These are phyloP conservation scores for Cladorhizidae sp. DNA, from an alignment of 37 sponge, comb jelly and placozoan genomes.

Conservation along the genomic window DNA sequence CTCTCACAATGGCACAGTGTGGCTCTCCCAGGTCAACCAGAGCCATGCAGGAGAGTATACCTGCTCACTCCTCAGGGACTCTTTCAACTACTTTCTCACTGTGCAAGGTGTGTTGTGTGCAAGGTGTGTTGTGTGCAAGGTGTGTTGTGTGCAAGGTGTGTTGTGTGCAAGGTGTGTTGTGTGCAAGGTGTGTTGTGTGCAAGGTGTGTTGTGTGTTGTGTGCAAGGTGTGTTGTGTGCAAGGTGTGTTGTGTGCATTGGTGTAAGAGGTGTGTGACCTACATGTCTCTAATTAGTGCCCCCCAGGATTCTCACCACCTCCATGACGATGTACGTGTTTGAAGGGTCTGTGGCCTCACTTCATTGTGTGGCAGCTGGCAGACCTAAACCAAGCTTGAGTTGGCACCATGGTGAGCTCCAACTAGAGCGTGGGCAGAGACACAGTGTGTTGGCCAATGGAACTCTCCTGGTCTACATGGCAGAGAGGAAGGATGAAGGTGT, in stretches of 20 bases:
- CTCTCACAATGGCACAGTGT: background rate
- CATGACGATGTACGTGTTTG: background rate
- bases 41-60: constrained; percentile 34
- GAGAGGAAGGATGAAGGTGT: background rate
- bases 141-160: background rate
- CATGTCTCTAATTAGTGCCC: background rate
- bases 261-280: background rate
- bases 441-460: constrained; percentile 19
- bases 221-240: background rate
- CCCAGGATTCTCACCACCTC: constrained; percentile 2
- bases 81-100: constrained; percentile 12
- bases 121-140: background rate
- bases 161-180: background rate
- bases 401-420: constrained; percentile 9
- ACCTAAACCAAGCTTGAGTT: constrained; percentile 5
- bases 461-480: constrained; percentile 17
- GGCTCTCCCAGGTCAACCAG: background rate
- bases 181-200: background rate
- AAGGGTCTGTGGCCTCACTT: background rate
- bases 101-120: constrained; percentile 22
- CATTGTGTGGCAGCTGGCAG: constrained; percentile 17
- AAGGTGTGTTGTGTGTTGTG: background rate
- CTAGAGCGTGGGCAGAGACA: background rate
- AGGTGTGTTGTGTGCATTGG: background rate
- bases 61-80: background rate